Evolutionary conservation across 2,888 invertebrate genomes (phyloP).

Genomic region (Anarsia innoxiella): DNA sequence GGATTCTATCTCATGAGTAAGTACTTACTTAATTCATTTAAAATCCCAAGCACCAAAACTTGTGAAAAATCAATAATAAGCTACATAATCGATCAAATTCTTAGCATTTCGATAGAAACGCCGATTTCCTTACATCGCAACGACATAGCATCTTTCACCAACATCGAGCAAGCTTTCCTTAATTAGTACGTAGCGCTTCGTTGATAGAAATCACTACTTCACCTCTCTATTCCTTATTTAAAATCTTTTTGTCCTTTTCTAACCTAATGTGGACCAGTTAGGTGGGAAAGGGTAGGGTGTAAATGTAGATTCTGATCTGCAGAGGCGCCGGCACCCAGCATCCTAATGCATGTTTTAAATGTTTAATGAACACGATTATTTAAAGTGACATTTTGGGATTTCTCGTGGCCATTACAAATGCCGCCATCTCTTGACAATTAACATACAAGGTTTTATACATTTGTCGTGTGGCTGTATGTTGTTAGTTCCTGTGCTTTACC

Average conservation of each 20-base stretch:
- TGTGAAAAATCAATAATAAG: no score
- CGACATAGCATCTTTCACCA: no score
- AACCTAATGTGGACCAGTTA: slow-evolving; percentile 17
- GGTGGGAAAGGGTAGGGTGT: slow-evolving; percentile 33
- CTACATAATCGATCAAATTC: no score
- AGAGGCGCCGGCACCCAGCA: slow-evolving; percentile 67
- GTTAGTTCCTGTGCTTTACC: no score
- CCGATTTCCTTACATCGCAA: no score
- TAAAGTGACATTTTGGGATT: slow-evolving; percentile 71
- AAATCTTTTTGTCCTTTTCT: slow-evolving; percentile 27
- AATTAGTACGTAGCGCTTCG: slow-evolving; percentile 65
- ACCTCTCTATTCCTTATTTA: slow-evolving; percentile 57
- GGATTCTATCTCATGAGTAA: no score
- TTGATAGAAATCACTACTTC: slow-evolving; percentile 60
- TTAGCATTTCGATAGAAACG: no score
- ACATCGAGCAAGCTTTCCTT: no score
- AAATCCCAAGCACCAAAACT: no score
- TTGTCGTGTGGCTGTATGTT: no score
- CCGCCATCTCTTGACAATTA: slow-evolving; percentile 31
- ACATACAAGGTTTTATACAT: slow-evolving; percentile 16
- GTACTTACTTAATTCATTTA: no score
- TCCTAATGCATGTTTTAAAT: slow-evolving; percentile 71
- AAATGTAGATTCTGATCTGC: slow-evolving; percentile 51
- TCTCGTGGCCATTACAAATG: slow-evolving; percentile 46
- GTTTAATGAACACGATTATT: slow-evolving; percentile 74